Evolutionary conservation across 1,140 invertebrate genomes (phyloP), one percentile per base, ranked within the genome.

Genomic region (Harlomillsia oculata): DNA sequence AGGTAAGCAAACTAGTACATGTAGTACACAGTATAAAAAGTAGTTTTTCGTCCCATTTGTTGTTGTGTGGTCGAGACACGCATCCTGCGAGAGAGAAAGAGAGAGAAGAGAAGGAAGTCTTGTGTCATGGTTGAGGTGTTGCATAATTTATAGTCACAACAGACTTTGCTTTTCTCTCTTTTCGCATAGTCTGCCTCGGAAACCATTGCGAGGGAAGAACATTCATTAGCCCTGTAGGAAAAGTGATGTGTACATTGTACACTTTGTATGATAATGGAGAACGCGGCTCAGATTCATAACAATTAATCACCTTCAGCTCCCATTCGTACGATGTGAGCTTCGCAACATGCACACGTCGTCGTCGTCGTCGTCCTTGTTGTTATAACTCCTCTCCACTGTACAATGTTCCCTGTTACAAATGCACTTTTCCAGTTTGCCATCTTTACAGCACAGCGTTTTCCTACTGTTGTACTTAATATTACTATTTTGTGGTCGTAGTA

Each of bases 291-390:
- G 48, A 58, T 52, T 58, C 41, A 41, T 56, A 56, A 45, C 49
- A 58, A 58, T 58, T 58, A 58, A 58, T 58, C 56, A 58, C 56
- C 40, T 58, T 58, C 53, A 56, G 40, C 53, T 44, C 44, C 37
- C 37, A 48, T 26, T 26, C n/a, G n/a, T n/a, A n/a, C n/a, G n/a
- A n/a, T n/a, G n/a, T n/a, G n/a, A n/a, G n/a, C n/a, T n/a, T n/a
- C n/a, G n/a, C n/a, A n/a, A n/a, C n/a, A n/a, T n/a, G n/a, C n/a
- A n/a, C n/a, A n/a, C n/a, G n/a, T n/a, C n/a, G n/a, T n/a, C n/a
- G n/a, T n/a, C n/a, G n/a, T n/a, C n/a, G n/a, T n/a, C n/a, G n/a
- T n/a, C n/a, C n/a, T n/a, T n/a, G n/a, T n/a, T n/a, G n/a, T n/a
- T n/a, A n/a, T n/a, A n/a, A n/a, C n/a, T n/a, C n/a, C n/a, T n/a